These are phyloP conservation scores for Mallotus villosus DNA, from an alignment of 2,797 vertebrate genomes.

Conservation along the genomic window DNA sequence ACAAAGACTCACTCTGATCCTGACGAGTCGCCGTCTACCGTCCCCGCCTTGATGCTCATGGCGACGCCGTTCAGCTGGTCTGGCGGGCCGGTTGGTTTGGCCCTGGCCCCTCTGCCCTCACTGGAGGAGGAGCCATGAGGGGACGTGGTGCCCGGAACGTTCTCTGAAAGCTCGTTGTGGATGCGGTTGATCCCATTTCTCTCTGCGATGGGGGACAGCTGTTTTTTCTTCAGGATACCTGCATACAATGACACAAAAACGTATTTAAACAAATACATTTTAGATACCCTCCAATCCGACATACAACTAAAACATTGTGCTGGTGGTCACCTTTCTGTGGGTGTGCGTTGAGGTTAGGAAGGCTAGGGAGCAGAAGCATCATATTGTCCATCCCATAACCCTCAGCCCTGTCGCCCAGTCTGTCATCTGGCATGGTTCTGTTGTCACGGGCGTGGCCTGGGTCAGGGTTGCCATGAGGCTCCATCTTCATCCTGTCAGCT, in stretches of 20 bases:
- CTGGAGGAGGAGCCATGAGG: conserved; percentile 80
- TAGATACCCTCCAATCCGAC: too few species aligned
- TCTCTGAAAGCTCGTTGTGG: conserved; percentile 75
- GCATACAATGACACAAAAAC: background rate
- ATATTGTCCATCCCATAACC: conserved; percentile 62
- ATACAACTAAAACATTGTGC: background rate
- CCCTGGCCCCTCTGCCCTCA: conserved; percentile 57
- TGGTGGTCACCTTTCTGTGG: conserved; percentile 83
- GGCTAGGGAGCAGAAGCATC: conserved; percentile 65
- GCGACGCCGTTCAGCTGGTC: conserved; percentile 83
- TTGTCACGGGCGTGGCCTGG: conserved; percentile 23
- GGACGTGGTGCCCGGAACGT: conserved; percentile 62
- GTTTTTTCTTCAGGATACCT: conserved; percentile 95
- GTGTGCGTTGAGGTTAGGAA: conserved; percentile 73
- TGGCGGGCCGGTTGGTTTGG: conserved; percentile 69
- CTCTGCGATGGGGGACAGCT: conserved; percentile 85
- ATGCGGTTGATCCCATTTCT: conserved; percentile 78
- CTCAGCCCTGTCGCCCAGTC: conserved; percentile 62
- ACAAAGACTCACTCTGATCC: conserved; percentile 90
- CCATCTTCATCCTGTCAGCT: conserved; percentile 58
- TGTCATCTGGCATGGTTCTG: conserved; percentile 50
- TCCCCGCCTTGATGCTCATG: conserved; percentile 85
- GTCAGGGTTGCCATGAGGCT: conserved; percentile 49
- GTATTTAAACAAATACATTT: too few species aligned
- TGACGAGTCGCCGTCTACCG: conserved; percentile 89